Evolutionary conservation across 2,888 invertebrate genomes (phyloP).

Genomic region (Ommatoiulus sabulosus): DNA sequence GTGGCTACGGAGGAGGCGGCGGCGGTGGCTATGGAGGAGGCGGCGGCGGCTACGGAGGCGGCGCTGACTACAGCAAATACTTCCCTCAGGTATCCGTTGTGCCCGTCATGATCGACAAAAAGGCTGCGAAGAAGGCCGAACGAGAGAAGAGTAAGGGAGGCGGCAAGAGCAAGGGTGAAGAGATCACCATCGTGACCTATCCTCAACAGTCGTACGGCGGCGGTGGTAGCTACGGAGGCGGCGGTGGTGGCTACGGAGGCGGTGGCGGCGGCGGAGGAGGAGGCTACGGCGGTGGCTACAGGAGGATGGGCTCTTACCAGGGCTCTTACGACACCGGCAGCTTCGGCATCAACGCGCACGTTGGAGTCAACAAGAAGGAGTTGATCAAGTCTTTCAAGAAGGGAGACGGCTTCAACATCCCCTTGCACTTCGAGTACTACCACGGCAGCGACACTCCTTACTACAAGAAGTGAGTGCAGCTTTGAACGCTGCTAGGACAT

Average conservation of each 20-base stretch:
- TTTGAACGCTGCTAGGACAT: neutral
- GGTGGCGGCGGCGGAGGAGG: slow-evolving; percentile 55
- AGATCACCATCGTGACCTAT: slow-evolving; percentile 57
- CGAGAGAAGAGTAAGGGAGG: slow-evolving; percentile 2
- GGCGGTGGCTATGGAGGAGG: slow-evolving; percentile 14
- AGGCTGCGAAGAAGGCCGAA: slow-evolving; percentile 53
- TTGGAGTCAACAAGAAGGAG: slow-evolving; percentile 56
- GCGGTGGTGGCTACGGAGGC: slow-evolving; percentile 52
- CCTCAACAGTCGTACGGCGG: slow-evolving; percentile 57
- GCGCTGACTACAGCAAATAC: slow-evolving; percentile 53
- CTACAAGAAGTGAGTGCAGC: slow-evolving; percentile 25
- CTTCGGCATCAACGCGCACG: slow-evolving; percentile 57
- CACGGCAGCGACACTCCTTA: slow-evolving; percentile 53
- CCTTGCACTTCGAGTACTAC: slow-evolving; percentile 57
- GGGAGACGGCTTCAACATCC: slow-evolving; percentile 58
- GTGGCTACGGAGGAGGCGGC: neutral
- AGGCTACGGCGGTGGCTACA: slow-evolving; percentile 54
- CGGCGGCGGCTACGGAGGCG: slow-evolving; percentile 4
- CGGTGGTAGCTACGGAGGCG: neutral
- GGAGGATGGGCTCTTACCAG: neutral
- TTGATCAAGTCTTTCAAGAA: slow-evolving; percentile 58
- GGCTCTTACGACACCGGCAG: slow-evolving; percentile 55
- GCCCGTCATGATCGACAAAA: slow-evolving; percentile 58
- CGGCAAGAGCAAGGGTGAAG: slow-evolving; percentile 54
- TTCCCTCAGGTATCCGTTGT: slow-evolving; percentile 57